A percentile compares a stretch with the other conserved stretches of the same genome.
These are phyloP conservation scores for Polypedilum pembai DNA, from an alignment of 1,140 invertebrate genomes.

Conservation along the genomic window DNA sequence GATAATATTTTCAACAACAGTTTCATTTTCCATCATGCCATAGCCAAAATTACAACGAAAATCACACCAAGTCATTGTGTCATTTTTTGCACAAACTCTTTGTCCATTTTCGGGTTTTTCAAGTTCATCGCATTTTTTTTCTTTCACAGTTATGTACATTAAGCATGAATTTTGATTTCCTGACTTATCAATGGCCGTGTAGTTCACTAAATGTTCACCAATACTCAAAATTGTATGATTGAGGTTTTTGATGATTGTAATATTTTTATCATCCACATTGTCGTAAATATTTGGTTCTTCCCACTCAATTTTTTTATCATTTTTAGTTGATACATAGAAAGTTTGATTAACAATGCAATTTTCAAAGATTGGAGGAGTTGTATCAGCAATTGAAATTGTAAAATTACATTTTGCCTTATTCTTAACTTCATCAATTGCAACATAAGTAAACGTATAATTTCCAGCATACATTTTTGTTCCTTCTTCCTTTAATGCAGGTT, in stretches of 20 bases:
- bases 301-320: constrained; percentile 49
- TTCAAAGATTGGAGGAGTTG: constrained; percentile 55
- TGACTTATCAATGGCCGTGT: constrained; percentile 51
- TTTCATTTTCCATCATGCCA: constrained; percentile 44
- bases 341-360: constrained; percentile 53
- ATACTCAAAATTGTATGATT: constrained; percentile 6
- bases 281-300: constrained; percentile 61
- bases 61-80: constrained; percentile 48
- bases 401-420: constrained; percentile 51
- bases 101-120: constrained; percentile 51
- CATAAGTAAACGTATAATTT: constrained; percentile 46
- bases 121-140: constrained; percentile 52
- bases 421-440: constrained; percentile 48
- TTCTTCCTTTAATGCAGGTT: constrained; percentile 43
- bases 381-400: constrained; percentile 49
- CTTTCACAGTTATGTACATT: constrained; percentile 56
- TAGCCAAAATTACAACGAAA: constrained; percentile 55
- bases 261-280: constrained; percentile 50
- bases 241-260: constrained; percentile 9
- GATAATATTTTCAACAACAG: constrained; percentile 32
- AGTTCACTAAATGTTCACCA: constrained; percentile 44
- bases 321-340: constrained; percentile 45
- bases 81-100: constrained; percentile 47
- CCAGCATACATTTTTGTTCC: constrained; percentile 45
- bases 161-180: constrained; percentile 54